phyloP scores from a whole-genome alignment of 2,797 vertebrate species.

The Alauda arvensis region DNA sequence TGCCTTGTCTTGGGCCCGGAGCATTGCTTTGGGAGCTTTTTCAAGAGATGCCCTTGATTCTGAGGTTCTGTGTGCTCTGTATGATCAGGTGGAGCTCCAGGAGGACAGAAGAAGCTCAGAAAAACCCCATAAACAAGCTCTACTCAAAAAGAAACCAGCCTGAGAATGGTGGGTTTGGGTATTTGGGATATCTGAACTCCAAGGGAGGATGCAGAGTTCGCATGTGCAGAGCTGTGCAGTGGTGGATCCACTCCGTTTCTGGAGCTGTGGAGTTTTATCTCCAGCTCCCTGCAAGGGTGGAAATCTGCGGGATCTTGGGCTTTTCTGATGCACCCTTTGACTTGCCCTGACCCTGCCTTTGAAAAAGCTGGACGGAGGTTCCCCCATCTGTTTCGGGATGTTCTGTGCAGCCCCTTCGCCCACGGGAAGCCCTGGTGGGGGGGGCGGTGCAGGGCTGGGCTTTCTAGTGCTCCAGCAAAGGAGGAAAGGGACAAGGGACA shows the following conservation, averaged over 20 bases:
- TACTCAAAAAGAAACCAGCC: background rate
- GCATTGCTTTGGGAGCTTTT: background rate
- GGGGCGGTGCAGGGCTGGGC: accelerated
- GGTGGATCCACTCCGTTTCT: accelerated
- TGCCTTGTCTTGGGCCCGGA: background rate
- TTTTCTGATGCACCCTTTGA: background rate
- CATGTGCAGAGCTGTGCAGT: background rate
- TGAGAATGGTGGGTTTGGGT: background rate
- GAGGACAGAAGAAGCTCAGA: background rate
- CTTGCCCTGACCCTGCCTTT: background rate
- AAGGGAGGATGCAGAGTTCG: background rate
- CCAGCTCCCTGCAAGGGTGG: background rate
- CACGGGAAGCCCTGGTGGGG: background rate
- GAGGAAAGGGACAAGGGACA: background rate
- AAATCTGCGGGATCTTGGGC: accelerated
- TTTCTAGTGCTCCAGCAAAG: accelerated
- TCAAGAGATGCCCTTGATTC: background rate
- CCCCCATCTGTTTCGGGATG: background rate
- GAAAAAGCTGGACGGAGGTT: background rate
- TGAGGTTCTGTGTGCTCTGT: background rate
- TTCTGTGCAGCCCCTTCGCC: background rate
- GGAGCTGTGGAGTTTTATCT: background rate
- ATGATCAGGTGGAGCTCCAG: background rate
- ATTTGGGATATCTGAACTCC: background rate
- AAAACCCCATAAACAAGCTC: background rate